Evolutionary conservation across 2,113 vertebrate species (phyloP).

Genomic region (Macquaria ambigua): DNA sequence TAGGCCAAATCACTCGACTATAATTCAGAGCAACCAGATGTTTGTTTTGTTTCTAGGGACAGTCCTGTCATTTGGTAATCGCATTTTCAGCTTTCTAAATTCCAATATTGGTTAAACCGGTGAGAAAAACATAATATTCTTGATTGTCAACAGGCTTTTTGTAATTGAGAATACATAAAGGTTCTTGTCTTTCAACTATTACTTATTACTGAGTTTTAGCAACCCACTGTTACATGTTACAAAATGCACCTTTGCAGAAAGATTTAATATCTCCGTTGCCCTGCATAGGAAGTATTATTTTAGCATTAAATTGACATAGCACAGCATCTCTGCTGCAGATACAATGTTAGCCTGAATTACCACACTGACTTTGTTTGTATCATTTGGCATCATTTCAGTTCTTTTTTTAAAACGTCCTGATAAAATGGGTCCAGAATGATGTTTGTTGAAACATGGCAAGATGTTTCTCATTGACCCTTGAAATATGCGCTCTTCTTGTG

Average conservation of each 20-base stretch:
- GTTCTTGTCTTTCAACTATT: not conserved
- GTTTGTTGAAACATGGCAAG: conserved; percentile 41
- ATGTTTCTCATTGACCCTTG: conserved; percentile 33
- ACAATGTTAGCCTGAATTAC: not conserved
- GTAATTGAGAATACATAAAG: not conserved
- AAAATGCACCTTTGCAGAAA: conserved; percentile 19
- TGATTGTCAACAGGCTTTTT: not conserved
- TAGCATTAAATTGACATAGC: not conserved
- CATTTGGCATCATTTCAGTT: conserved; percentile 10
- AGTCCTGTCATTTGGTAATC: not conserved
- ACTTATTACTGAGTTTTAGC: not conserved
- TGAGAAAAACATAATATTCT: not conserved
- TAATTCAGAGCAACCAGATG: not conserved
- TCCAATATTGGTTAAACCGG: not conserved
- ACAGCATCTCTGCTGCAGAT: not conserved
- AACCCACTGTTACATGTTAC: not conserved
- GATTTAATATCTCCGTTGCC: not conserved
- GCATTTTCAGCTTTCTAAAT: too few relatives aligned
- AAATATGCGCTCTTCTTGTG: not conserved
- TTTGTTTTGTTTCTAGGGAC: not conserved
- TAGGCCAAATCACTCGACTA: conserved; percentile 68
- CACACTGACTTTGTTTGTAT: conserved; percentile 16
- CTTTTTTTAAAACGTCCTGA: not conserved
- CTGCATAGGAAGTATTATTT: not conserved
- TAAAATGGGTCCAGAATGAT: conserved; percentile 22